Conservation (phyloP, 2,888 invertebrate species). For the Deilephila porcellus region DNA sequence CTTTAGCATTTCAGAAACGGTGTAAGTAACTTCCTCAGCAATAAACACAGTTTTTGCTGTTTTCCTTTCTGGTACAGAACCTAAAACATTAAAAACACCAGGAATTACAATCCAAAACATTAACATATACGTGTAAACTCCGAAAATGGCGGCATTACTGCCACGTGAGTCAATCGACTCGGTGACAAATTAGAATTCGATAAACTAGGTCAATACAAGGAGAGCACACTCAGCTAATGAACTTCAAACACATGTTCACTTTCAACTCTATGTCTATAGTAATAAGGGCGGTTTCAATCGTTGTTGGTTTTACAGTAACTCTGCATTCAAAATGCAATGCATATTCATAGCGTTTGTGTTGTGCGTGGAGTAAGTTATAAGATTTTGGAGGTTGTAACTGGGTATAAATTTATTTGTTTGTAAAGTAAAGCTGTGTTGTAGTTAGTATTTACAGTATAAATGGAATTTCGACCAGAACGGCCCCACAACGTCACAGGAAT, state of each 20-base stretch:
- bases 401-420: too few species aligned
- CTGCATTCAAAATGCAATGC: conserved; percentile 42
- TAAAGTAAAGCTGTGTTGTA: too few species aligned
- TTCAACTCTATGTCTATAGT: conserved; percentile 8
- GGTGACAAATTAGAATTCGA: conserved; percentile 5
- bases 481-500: too few species aligned
- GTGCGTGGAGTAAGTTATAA: conserved; percentile 33
- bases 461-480: too few species aligned
- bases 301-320: conserved; percentile 33
- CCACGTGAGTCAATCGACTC: neutral
- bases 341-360: conserved; percentile 42
- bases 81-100: neutral
- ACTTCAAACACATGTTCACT: neutral
- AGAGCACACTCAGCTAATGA: neutral
- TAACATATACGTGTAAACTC: neutral
- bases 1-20: too few species aligned
- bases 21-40: too few species aligned
- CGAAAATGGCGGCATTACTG: neutral
- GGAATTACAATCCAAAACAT: neutral
- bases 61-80: neutral
- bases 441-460: too few species aligned
- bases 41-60: too few species aligned
- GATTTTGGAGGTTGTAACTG: neutral
- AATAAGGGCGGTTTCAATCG: conserved; percentile 35
- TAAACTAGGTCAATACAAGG: conserved; percentile 7